Percentiles rank a stretch among this genome's conserved stretches.
Conservation (phyloP, 1,140 invertebrate species). For the Helicorthomorpha holstii region DNA sequence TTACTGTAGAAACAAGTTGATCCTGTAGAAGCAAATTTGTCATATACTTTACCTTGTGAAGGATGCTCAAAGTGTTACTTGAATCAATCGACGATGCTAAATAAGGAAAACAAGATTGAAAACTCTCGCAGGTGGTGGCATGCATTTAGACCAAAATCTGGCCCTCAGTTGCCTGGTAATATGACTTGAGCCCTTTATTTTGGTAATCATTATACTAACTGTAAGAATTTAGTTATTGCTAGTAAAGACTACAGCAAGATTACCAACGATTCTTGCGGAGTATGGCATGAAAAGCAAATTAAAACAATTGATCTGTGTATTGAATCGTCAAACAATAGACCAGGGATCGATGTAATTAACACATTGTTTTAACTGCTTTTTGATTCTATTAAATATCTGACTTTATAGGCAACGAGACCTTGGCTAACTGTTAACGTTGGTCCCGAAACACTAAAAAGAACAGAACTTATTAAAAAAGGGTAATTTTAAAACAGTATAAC, state of each 20-base stretch:
- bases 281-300: conserved; percentile 31
- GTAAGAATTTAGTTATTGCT: conserved; percentile 10
- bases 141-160: conserved; percentile 26
- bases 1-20: conserved; percentile 33
- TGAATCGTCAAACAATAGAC: conserved; percentile 26
- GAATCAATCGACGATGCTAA: not conserved
- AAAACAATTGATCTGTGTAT: conserved; percentile 41
- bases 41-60: conserved; percentile 55
- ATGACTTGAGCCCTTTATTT: not conserved
- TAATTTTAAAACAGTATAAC: too few relatives aligned
- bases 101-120: conserved; percentile 16
- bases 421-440: not conserved
- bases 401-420: too few relatives aligned
- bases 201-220: conserved; percentile 9
- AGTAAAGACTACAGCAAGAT: conserved; percentile 31
- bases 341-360: not conserved
- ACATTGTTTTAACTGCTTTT: too few relatives aligned
- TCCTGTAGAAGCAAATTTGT: conserved; percentile 44
- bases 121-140: conserved; percentile 32
- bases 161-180: not conserved
- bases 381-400: too few relatives aligned
- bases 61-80: conserved; percentile 62
- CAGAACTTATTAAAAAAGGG: conserved; percentile 20
- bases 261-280: conserved; percentile 42
- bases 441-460: conserved; percentile 1